Percentiles rank a stretch among this genome's conserved stretches.
Conservation (phyloP, 2,797 vertebrate species). For the Tinamus major region DNA sequence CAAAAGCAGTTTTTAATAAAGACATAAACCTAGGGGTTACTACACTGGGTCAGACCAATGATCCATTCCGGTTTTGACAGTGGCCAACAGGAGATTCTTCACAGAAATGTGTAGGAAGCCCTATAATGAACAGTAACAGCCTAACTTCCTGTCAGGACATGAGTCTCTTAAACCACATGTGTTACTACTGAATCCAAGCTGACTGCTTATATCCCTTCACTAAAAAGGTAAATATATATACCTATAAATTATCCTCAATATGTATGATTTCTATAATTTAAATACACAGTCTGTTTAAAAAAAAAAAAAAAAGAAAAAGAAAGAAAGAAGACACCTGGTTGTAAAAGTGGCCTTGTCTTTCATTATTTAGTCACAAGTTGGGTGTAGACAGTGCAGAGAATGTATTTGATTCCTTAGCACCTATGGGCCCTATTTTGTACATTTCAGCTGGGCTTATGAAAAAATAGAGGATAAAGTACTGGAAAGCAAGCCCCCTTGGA, state of each 20-base stretch:
- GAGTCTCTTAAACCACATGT: not conserved
- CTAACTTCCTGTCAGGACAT: not conserved
- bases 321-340: not conserved
- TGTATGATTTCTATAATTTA: not conserved
- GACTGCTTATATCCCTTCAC: not conserved
- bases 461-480: not conserved
- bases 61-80: slow-evolving; percentile 16
- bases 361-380: not conserved
- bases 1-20: slow-evolving; percentile 49
- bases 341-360: not conserved
- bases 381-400: not conserved
- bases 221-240: not conserved
- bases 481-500: not conserved
- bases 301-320: not conserved
- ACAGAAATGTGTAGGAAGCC: not conserved
- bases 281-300: not conserved
- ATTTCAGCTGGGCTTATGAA: not conserved
- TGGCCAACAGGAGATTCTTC: slow-evolving; percentile 1
- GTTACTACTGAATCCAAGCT: not conserved
- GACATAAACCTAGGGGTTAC: not conserved
- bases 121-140: not conserved
- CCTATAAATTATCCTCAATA: not conserved
- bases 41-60: not conserved
- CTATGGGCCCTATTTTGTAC: not conserved
- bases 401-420: not conserved